Evolutionary conservation across 2,888 invertebrate species (phyloP).

Genomic region (Calameuta filiformis): DNA sequence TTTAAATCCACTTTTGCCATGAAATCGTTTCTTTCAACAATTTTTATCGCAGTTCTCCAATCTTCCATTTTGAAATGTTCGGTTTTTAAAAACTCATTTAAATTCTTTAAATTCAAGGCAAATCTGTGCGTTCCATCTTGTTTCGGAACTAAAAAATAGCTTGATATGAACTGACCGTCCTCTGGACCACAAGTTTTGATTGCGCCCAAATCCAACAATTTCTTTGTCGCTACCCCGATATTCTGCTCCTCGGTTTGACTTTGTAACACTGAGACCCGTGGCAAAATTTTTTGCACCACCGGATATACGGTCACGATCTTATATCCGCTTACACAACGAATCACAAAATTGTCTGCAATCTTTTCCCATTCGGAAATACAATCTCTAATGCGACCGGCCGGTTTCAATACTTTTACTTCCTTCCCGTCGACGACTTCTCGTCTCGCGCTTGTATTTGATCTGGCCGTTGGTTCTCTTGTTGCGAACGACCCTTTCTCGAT

Average conservation of each 20-base stretch:
- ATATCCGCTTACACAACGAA: neutral
- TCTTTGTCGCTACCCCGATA: neutral
- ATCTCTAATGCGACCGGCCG: too few relatives aligned
- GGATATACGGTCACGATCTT: neutral
- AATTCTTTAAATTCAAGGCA: neutral
- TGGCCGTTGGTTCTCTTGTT: too few relatives aligned
- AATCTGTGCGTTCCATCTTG: neutral
- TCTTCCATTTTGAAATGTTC: too few relatives aligned
- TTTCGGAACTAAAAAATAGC: neutral
- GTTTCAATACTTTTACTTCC: too few relatives aligned
- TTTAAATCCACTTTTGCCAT: too few relatives aligned
- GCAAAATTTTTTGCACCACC: neutral
- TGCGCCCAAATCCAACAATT: neutral
- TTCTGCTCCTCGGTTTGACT: neutral
- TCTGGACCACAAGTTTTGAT: neutral
- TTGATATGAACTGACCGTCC: constrained; percentile 5
- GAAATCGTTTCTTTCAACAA: too few relatives aligned
- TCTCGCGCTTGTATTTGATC: too few relatives aligned
- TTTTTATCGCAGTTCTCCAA: too few relatives aligned
- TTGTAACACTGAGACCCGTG: neutral
- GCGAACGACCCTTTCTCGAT: too few relatives aligned
- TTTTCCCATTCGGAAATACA: neutral
- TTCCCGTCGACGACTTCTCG: too few relatives aligned
- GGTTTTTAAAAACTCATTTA: neutral
- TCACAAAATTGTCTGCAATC: neutral